phyloP scores from a whole-genome alignment of 92 coral and sea anemone genomes.

The Metridium senile region DNA sequence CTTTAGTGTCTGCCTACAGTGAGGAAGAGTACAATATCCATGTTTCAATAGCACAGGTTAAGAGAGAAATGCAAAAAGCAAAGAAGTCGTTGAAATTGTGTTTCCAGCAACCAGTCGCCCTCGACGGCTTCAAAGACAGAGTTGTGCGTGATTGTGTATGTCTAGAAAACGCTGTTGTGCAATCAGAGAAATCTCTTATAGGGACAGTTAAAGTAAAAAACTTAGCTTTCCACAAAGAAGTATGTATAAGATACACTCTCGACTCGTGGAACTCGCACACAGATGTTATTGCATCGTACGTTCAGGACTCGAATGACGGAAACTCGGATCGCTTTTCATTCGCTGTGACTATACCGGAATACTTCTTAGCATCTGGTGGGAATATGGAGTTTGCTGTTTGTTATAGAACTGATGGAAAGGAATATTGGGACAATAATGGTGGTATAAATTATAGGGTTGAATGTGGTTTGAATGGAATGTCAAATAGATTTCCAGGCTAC shows the following conservation, averaged over 20 bases:
- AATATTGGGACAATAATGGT: constrained; percentile 95
- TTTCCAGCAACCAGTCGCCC: constrained; percentile 88
- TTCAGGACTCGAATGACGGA: constrained; percentile 93
- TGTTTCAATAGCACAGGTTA: constrained; percentile 69
- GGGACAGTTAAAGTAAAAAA: constrained; percentile 98
- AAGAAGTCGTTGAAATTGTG: constrained; percentile 73
- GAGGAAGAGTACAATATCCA: constrained; percentile 93
- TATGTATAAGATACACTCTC: constrained; percentile 68
- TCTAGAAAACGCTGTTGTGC: constrained; percentile 83
- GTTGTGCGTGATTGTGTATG: constrained; percentile 71
- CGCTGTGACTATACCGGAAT: constrained; percentile 87
- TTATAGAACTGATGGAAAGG: constrained; percentile 75
- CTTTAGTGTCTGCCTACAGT: constrained; percentile 86
- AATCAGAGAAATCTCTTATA: constrained; percentile 84
- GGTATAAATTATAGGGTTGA: constrained; percentile 81
- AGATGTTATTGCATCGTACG: constrained; percentile 70
- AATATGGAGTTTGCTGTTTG: constrained; percentile 85
- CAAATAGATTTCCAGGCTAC: neutral
- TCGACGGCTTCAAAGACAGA: constrained; percentile 70
- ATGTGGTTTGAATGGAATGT: constrained; percentile 48
- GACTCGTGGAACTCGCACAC: constrained; percentile 76
- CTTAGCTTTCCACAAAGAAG: constrained; percentile 78
- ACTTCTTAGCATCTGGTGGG: constrained; percentile 81
- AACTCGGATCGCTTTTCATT: constrained; percentile 91
- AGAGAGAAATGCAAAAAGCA: constrained; percentile 69